phyloP scores from a whole-genome alignment of 2,797 vertebrate genomes.

The Bradypodion ventrale region DNA sequence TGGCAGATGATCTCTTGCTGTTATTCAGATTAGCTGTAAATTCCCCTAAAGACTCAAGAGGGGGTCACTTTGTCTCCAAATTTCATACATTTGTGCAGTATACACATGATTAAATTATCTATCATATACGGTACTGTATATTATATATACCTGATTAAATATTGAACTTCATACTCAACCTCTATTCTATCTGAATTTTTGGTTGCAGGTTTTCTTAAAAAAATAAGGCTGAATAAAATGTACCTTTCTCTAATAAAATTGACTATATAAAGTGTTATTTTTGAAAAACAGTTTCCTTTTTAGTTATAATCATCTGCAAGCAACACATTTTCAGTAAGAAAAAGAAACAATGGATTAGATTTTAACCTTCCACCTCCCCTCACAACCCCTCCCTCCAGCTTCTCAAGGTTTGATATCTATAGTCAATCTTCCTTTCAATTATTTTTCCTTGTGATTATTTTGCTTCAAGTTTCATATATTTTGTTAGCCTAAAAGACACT shows the following conservation, averaged over 20 bases:
- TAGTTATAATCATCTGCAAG: neutral
- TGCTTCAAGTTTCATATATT: constrained; percentile 63
- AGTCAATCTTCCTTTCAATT: constrained; percentile 67
- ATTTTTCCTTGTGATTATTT: constrained; percentile 67
- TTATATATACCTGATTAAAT: rapidly evolving
- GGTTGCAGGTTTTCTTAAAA: too few species aligned
- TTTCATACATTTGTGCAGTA: neutral
- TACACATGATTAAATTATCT: too few species aligned
- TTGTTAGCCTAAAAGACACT: constrained; percentile 62
- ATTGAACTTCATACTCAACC: neutral
- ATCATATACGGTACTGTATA: too few species aligned
- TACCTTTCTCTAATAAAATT: constrained; percentile 55
- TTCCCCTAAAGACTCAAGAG: neutral
- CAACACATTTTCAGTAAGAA: constrained; percentile 18
- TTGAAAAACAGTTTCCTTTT: constrained; percentile 32
- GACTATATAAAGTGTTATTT: constrained; percentile 64
- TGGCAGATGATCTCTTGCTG: too few species aligned
- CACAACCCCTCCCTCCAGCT: neutral
- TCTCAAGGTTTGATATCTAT: constrained; percentile 60
- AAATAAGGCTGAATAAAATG: too few species aligned
- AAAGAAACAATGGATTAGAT: constrained; percentile 53
- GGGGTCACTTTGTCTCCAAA: neutral
- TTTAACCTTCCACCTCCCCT: constrained; percentile 55
- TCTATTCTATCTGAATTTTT: neutral
- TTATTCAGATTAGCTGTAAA: too few species aligned